Evolutionary conservation across 2,888 invertebrate genomes (phyloP), one percentile per base, ranked within the genome.

Genomic region (Drosophila tripunctata): DNA sequence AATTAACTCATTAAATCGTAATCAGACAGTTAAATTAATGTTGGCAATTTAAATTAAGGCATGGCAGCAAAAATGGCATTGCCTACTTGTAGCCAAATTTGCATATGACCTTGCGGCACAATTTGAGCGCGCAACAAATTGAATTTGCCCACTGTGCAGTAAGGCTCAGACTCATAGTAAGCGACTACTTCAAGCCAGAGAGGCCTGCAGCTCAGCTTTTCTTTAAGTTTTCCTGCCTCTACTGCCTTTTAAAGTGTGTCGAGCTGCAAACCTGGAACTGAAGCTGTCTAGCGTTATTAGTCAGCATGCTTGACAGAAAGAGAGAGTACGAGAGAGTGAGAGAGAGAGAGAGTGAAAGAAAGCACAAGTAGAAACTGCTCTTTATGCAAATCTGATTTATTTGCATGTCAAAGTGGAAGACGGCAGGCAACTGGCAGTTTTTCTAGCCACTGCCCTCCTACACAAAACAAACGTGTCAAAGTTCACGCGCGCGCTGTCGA

Each of bases 351-450:
- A n/a, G n/a, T n/a, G n/a, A n/a, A n/a, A n/a, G n/a, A n/a, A n/a
- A n/a, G n/a, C n/a, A n/a, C n/a, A 17, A 43, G 27, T 4, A 7
- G 35, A 35, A 40, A 38, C 12, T 74, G 78, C 62, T 74, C 66
- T 69, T 83, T 83, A 88, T 78, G 88, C 69, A 84, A 89, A 88
- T 88, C 78, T 76, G 78, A 89, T 89, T 89, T 87, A 87, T 87
- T 87, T 88, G 77, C 82, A 74, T 89, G 82, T 84, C 88, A 79
- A 86, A 84, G 86, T 69, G 66, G 67, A 35, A 65, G 61, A 58
- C 56, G 54, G 65, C 47, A 15, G 33, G 22, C 35, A 30, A 48
- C 48, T 56, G 36, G 30, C 50, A 31, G 38, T 54, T 54, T 62
- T 52, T 48, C 38, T 38, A 27, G 40, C 14, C 33, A 47, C 48